These are phyloP conservation scores for Dendronephthya gigantea DNA, from an alignment of 64 coral and sea anemone species.

Conservation along the genomic window DNA sequence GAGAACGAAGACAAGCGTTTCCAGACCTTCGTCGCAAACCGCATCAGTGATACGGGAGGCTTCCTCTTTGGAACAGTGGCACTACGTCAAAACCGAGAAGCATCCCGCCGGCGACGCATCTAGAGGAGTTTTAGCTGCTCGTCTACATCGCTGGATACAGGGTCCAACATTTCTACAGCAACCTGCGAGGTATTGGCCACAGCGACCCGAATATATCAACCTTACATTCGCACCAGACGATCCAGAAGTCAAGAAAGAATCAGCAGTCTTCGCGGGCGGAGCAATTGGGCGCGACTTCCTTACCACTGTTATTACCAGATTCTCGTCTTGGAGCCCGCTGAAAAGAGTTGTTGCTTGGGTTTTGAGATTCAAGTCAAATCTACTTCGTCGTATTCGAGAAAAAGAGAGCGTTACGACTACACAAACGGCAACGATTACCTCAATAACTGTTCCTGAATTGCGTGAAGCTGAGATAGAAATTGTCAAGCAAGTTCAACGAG, in stretches of 20 bases:
- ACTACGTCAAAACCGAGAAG: too few species aligned
- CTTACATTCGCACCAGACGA: neutral
- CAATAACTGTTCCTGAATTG: too few species aligned
- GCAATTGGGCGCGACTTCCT: neutral
- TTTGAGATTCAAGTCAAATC: neutral
- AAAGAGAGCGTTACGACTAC: neutral
- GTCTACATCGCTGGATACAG: neutral
- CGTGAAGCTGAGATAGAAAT: too few species aligned
- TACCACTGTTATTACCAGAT: too few species aligned
- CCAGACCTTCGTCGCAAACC: neutral
- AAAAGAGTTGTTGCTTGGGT: neutral
- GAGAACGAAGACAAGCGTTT: neutral
- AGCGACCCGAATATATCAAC: neutral
- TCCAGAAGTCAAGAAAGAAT: neutral
- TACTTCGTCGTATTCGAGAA: neutral
- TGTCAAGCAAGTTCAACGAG: too few species aligned
- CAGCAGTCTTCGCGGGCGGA: neutral
- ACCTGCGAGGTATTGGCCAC: neutral
- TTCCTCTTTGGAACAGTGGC: neutral
- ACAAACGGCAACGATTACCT: neutral
- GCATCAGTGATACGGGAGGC: neutral
- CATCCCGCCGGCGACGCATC: too few species aligned
- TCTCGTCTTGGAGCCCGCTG: neutral
- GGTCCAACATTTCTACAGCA: neutral
- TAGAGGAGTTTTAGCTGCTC: neutral